A percentile compares a stretch with the other conserved stretches of the same genome.
Conservation (phyloP, 1,140 invertebrate genomes). For the Diabrotica virgifera region DNA sequence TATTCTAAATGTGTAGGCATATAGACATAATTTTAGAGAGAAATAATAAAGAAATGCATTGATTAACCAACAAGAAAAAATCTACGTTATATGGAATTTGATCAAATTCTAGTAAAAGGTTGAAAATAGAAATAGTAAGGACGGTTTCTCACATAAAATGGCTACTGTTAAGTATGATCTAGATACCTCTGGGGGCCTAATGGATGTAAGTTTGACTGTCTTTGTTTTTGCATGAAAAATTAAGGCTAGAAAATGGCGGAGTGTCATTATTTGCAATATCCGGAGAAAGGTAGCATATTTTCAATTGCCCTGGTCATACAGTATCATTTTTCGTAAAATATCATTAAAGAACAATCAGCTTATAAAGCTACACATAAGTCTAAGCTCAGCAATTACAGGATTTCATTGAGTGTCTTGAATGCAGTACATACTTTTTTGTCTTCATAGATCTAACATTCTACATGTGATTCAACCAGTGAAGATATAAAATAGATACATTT, state of each 20-base stretch:
- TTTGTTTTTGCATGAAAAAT: constrained; percentile 21
- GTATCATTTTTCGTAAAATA: neutral
- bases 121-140: neutral
- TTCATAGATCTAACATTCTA: too few relatives aligned
- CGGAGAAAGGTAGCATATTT: neutral
- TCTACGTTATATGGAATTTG: neutral
- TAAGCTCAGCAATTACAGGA: too few relatives aligned
- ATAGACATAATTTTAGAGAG: constrained; percentile 6
- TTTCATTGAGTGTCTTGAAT: too few relatives aligned
- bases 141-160: constrained; percentile 40
- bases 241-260: constrained; percentile 36
- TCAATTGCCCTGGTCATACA: neutral
- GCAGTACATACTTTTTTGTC: too few relatives aligned
- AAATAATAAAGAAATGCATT: neutral
- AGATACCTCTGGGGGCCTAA: constrained; percentile 61
- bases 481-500: too few relatives aligned
- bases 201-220: constrained; percentile 58
- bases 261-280: constrained; percentile 2
- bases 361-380: too few relatives aligned
- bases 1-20: neutral
- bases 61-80: constrained; percentile 5
- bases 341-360: too few relatives aligned
- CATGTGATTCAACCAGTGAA: too few relatives aligned
- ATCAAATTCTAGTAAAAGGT: neutral
- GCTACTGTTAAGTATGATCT: constrained; percentile 58